Evolutionary conservation across 2,113 vertebrate species (phyloP).

Genomic region (Sinocyclocheilus maitianheensis): DNA sequence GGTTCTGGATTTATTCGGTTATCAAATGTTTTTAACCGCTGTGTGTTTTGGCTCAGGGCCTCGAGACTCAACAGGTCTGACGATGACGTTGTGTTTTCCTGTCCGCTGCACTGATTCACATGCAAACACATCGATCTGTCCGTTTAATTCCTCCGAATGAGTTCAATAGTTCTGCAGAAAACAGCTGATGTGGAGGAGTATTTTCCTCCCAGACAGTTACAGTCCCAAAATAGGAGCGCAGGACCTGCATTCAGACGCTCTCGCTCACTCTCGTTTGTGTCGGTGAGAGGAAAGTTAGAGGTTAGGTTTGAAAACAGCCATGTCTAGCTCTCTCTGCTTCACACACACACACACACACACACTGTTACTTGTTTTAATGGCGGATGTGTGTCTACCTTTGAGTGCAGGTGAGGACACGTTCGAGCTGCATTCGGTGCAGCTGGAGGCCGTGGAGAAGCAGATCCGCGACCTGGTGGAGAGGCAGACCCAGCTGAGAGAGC

Average conservation of each 20-base stretch:
- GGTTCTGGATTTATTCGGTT: too few relatives aligned
- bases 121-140: not conserved
- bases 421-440: too few relatives aligned
- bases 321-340: not conserved
- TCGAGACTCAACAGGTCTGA: too few relatives aligned
- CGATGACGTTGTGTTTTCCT: not conserved
- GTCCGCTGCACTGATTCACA: not conserved
- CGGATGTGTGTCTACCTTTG: too few relatives aligned
- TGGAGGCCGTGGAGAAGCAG: too few relatives aligned
- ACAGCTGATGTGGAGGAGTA: not conserved
- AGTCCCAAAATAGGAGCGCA: not conserved
- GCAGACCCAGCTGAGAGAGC: too few relatives aligned
- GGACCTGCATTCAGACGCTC: not conserved
- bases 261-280: not conserved
- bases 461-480: too few relatives aligned
- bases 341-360: too few relatives aligned
- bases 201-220: not conserved
- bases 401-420: too few relatives aligned
- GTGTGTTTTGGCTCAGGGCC: too few relatives aligned
- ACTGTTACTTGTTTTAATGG: too few relatives aligned
- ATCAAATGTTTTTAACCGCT: too few relatives aligned
- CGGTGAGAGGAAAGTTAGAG: not conserved
- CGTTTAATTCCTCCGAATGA: not conserved
- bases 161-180: not conserved
- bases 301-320: not conserved